Percentiles rank a stretch among this genome's conserved stretches.
These are phyloP conservation scores for Sitophilus oryzae DNA, from an alignment of 1,140 invertebrate genomes.

Conservation along the genomic window DNA sequence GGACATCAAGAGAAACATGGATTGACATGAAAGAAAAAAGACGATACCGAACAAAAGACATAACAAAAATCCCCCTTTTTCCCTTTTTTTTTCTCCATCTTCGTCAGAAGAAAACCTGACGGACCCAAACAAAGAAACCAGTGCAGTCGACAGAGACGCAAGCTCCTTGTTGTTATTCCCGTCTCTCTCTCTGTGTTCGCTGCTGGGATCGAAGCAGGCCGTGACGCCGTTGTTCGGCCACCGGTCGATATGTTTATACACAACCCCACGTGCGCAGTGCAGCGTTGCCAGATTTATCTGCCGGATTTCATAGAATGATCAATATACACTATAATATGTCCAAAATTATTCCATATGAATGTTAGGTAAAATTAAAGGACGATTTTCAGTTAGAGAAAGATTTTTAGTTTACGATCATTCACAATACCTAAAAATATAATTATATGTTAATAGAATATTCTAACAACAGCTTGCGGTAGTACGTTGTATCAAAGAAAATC, in stretches of 20 bases:
- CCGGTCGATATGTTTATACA: constrained; percentile 36
- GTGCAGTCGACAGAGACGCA: constrained; percentile 13
- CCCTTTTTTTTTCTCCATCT: neutral
- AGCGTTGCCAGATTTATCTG: constrained; percentile 15
- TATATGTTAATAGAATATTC: no score
- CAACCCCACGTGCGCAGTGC: constrained; percentile 21
- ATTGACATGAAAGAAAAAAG: no score
- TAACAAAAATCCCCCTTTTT: neutral
- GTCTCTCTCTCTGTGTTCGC: constrained; percentile 16
- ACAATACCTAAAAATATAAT: no score
- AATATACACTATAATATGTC: no score
- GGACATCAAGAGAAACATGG: no score
- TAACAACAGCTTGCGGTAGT: no score
- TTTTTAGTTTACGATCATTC: no score
- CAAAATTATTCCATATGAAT: no score
- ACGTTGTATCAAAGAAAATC: no score
- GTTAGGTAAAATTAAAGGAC: no score
- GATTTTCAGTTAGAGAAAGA: no score
- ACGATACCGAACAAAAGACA: neutral
- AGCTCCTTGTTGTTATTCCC: constrained; percentile 23
- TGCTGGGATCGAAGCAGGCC: constrained; percentile 24
- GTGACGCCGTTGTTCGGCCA: constrained; percentile 23
- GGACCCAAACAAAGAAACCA: constrained; percentile 24
- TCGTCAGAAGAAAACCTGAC: neutral
- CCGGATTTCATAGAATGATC: no score